Base-by-base conservation (phyloP, 2,888 invertebrate genomes). In the Athetis lepigone region DNA sequence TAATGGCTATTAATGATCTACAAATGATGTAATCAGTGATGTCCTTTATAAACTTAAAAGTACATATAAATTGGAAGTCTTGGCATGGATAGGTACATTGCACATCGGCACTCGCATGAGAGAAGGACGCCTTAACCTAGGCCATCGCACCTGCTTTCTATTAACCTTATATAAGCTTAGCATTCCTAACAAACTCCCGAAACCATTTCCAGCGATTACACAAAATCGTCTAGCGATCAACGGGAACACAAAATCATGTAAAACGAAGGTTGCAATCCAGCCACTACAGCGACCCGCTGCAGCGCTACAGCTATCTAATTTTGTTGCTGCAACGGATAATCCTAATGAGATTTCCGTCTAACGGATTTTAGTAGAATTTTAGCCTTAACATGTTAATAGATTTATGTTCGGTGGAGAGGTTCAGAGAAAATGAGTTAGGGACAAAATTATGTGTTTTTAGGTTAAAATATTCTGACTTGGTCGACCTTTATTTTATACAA, bases 291-390 rank as follows among this genome's bases (percentile, higher is more conserved):
- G 11, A 11, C 39, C 16, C 11, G 29, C 43, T 39, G 5, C 23
- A 45, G 21, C 37, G 37, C 45, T 16, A n/a, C 19, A 58, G 21
- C 46, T 43, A 66, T 62, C 43, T 58, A 64, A 70, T 70, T 70
- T 70, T 57, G 49, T 47, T 46, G 47, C 64, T 40, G 36, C 51
- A 46, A 6, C 49, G 19, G 49, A 57, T 71, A 64, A 77, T 79
- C 77, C 77, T 67, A 72, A 79, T 55, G 62, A 77, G 54, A 65
- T 80, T 75, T 58, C 21, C 54, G 25, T 61, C 46, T 50, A 59
- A 33, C 45, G 19, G 40, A 46, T 62, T 72, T 60, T 47, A 47
- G 52, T 11, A 21, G 39, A 51, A 55, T 64, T 73, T 77, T 60
- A 45, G 56, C 46, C 47, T 4, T 50, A 54, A 66, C 54, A 61